phyloP scores from a whole-genome alignment of 2,888 invertebrate genomes.

The Eupsilia transversa region DNA sequence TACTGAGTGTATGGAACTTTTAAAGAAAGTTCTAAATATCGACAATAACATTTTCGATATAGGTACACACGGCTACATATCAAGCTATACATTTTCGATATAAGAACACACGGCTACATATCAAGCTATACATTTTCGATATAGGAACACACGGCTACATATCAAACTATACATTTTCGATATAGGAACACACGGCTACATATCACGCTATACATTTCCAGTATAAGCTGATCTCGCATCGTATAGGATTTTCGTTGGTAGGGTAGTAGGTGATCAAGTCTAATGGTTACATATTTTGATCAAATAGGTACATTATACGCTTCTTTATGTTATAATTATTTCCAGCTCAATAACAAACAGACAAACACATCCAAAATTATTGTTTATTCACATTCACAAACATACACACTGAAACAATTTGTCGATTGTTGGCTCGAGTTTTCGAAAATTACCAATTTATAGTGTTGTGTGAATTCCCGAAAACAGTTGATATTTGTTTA shows the following conservation, averaged over 20 bases:
- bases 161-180: too few relatives aligned
- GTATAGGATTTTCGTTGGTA: too few relatives aligned
- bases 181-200: too few relatives aligned
- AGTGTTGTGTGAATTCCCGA: background rate
- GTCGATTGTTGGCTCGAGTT: background rate
- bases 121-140: too few relatives aligned
- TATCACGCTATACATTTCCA: too few relatives aligned
- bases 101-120: too few relatives aligned
- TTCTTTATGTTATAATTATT: background rate
- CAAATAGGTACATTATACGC: background rate
- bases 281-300: background rate
- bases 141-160: too few relatives aligned
- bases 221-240: too few relatives aligned
- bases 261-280: too few relatives aligned
- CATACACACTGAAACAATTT: constrained; percentile 5
- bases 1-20: too few relatives aligned
- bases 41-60: background rate
- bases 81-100: too few relatives aligned
- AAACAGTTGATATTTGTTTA: constrained; percentile 1
- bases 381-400: background rate
- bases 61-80: background rate
- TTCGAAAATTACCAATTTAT: constrained; percentile 12
- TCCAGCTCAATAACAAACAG: constrained; percentile 3
- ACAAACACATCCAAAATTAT: background rate
- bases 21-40: background rate